Evolutionary conservation across 2,797 vertebrate genomes (phyloP), one percentile per base, ranked within the genome.

Genomic region (Danio tinwini): DNA sequence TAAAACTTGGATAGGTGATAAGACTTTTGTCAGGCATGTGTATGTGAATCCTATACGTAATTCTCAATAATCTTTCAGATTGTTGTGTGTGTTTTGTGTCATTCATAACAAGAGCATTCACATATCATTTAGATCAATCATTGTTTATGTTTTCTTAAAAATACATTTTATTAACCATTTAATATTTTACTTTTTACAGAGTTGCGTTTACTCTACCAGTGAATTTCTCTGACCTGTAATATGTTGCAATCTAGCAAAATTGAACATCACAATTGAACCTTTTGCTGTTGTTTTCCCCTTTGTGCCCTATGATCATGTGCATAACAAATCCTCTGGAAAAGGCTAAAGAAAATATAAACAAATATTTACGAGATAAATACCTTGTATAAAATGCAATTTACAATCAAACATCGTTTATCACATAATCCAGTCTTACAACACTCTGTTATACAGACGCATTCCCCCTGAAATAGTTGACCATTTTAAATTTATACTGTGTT

Each of bases 341-440:
- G 85, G 88, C 72, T 88, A 81, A 90, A 90, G 88, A 91, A 92
- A 90, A 87, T 90, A 83, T 29, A 74, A 85, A 91, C 29, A 29
- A n/a, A n/a, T 87, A 89, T 90, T 85, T 91, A 86, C 89, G 83
- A 85, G 93, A 93, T 94, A 94, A 95, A 94, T 94, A 94, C 85
- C 88, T 90, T 63, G 47, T 79, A 73, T 80, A 87, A 82, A 90
- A 89, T 92, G 91, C 91, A 93, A 92, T 94, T 91, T 94, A 94
- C 94, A 95, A 91, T 93, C 89, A 90, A 87, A 88, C 86, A 90
- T 74, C 42, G 64, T 82, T 81, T 72, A 69, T 82, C 61, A 90
- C 90, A 91, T 89, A 52, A 91, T 91, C 93, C 88, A 89, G 86
- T 81, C 87, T 85, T 89, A 86, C 86, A 71, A 85, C 86, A 82